Base-by-base conservation (phyloP, 2,888 invertebrate species). In the Hydrotaea cyrtoneurina region DNA sequence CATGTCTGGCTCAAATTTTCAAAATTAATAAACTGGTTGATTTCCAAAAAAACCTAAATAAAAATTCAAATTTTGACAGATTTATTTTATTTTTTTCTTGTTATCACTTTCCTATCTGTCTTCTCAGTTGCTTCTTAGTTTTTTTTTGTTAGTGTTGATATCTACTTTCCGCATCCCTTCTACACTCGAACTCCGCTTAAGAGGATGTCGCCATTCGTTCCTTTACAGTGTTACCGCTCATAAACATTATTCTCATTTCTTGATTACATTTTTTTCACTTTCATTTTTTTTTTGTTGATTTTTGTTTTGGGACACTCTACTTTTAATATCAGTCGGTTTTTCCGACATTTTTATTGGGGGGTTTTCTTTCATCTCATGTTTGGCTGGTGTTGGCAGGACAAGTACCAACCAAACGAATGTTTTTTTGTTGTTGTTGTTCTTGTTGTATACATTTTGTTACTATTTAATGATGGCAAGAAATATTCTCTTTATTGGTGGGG, bases 391-490 rank as follows among this genome's bases (percentile, higher is more conserved):
- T 31, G 31, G 39, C 11, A 10, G 39, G 50, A 50, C 4, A n/a
- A n/a, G n/a, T 2, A 31, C 31, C 2, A 26, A 19, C 19, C 43
- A 57, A 57, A 23, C 50, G n/a, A 2, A 26, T 57, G 23, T n/a
- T 39, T 71, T 74, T 66, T 21, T n/a, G n/a, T n/a, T n/a, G n/a
- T n/a, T n/a, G n/a, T n/a, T n/a, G n/a, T n/a, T n/a, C n/a, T n/a
- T n/a, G n/a, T 39, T 39, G 39, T 55, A 59, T 53, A 39, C 57
- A 57, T 73, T 62, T 76, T 17, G 72, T 57, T 74, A 62, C 53
- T 43, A 36, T 77, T 53, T 73, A 39, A 73, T 55, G 57, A 55
- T 21, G 55, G 72, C 21, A 36, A 73, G 39, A 59, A 26, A 59
- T 59, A 59, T 59, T 71, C 23, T 39, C 26, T 73, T 73, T 73